Evolutionary conservation across 1,140 invertebrate species (phyloP).

Genomic region (Proctacanthus coquilletti): DNA sequence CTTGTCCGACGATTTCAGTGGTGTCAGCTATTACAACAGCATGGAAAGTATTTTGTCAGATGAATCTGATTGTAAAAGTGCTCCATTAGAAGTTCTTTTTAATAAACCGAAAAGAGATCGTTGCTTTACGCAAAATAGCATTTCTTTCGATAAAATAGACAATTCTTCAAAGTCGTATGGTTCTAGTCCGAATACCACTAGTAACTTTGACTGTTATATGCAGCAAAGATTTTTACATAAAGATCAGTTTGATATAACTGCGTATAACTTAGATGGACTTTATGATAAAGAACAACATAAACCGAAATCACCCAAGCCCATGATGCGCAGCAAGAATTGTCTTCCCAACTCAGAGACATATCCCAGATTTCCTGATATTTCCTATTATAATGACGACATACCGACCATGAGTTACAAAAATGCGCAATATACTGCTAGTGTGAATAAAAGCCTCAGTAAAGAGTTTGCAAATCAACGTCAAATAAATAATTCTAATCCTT

Average conservation of each 20-base stretch:
- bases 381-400: constrained; percentile 16
- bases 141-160: constrained; percentile 7
- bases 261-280: constrained; percentile 18
- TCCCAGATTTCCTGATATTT: constrained; percentile 14
- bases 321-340: too few relatives aligned
- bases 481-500: constrained; percentile 23
- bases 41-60: constrained; percentile 64
- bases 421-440: constrained; percentile 23
- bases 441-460: constrained; percentile 25
- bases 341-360: constrained; percentile 24
- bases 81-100: constrained; percentile 53
- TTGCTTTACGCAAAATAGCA: not conserved
- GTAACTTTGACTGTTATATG: constrained; percentile 29
- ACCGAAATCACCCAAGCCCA: constrained; percentile 11
- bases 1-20: constrained; percentile 45
- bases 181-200: constrained; percentile 38
- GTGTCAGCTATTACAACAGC: constrained; percentile 47
- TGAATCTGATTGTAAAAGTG: constrained; percentile 62
- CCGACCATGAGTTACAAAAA: constrained; percentile 24
- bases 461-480: constrained; percentile 26
- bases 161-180: constrained; percentile 41
- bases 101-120: constrained; percentile 21
- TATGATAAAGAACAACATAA: constrained; percentile 5
- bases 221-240: constrained; percentile 9
- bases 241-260: constrained; percentile 24